Evolutionary conservation across 2,113 vertebrate species (phyloP), one percentile per base, ranked within the genome.

Genomic region (Genyomyrus donnyi): DNA sequence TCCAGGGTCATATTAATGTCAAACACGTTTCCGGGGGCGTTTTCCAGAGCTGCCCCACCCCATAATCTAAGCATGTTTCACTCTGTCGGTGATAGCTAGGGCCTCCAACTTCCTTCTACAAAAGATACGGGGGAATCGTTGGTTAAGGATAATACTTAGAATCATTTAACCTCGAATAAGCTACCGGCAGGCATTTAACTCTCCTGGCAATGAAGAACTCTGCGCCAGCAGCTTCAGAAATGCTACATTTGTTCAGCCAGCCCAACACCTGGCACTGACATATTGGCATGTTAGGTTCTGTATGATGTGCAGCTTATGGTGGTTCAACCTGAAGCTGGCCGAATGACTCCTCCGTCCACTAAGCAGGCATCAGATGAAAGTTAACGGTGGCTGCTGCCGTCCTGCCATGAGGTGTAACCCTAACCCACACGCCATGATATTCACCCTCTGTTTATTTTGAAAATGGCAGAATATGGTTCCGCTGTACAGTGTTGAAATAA

Each of bases 401-500:
- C 31, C 31, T 80, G 35, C 31, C 2, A 80, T 80, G 35, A 80
- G 74, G 35, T 80, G 35, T 80, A 80, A 80, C 35, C 74, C 35
- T 80, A 80, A 89, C 87, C 15, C 46, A 89, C 10, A 19, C 31
- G 39, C 15, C 35, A 21, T 48, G 10, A 46, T 24, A 11, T 3
- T 45, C 42, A 48, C n/a, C 62, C n/a, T 70, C 62, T 70, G 6
- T 48, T n/a, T 46, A 45, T n/a, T 83, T 83, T 39, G 15, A 42
- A 11, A 21, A 46, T 48, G 45, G 45, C 83, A 85, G 24, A 85
- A 85, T n/a, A 45, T 48, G 45, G 42, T 46, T 46, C 83, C 85
- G 19, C 31, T 35, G 87, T 88, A 83, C 56, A 88, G 90, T 90
- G 52, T 70, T 84, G 24, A 90, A 58, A 85, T 39, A 50, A 84